A percentile compares a stretch with the other conserved stretches of the same genome.
Conservation (phyloP, 2,113 vertebrate species). For the Aphyosemion australe region DNA sequence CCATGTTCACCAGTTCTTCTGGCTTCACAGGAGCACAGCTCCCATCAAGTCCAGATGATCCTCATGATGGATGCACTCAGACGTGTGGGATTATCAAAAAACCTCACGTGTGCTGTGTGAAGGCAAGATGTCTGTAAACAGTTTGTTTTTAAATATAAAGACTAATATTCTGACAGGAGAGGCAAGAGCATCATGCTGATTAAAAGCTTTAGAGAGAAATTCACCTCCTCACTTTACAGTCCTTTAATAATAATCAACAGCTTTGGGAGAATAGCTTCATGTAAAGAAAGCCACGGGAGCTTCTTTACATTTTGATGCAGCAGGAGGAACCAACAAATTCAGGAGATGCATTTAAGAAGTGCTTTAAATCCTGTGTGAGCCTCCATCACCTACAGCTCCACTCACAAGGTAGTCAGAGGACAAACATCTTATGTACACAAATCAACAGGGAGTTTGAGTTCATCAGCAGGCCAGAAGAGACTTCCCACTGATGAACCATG, state of each 20-base stretch:
- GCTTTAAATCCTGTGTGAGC: conserved; percentile 30
- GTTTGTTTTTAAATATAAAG: conserved; percentile 54
- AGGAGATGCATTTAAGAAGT: conserved; percentile 56
- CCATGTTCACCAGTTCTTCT: conserved; percentile 32
- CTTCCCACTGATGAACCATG: neutral
- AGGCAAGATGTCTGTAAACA: conserved; percentile 74
- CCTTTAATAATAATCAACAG: conserved; percentile 27
- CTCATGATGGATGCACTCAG: conserved; percentile 38
- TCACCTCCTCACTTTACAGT: conserved; percentile 8
- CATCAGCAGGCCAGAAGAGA: conserved; percentile 24
- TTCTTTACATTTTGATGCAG: conserved; percentile 17
- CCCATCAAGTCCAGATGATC: conserved; percentile 41
- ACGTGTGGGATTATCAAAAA: conserved; percentile 31
- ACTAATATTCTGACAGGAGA: conserved; percentile 36
- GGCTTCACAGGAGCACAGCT: conserved; percentile 59
- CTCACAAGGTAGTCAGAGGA: neutral
- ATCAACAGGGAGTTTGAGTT: conserved; percentile 21
- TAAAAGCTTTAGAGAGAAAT: conserved; percentile 14
- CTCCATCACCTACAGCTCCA: no score
- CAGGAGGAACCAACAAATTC: conserved; percentile 49
- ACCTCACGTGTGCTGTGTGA: conserved; percentile 49
- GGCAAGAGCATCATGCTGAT: conserved; percentile 38
- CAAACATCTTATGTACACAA: conserved; percentile 51
- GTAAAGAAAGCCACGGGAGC: conserved; percentile 22
- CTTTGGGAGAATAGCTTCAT: conserved; percentile 41